These are phyloP conservation scores for Agriopis marginaria DNA, from an alignment of 2,888 invertebrate species.

Conservation along the genomic window DNA sequence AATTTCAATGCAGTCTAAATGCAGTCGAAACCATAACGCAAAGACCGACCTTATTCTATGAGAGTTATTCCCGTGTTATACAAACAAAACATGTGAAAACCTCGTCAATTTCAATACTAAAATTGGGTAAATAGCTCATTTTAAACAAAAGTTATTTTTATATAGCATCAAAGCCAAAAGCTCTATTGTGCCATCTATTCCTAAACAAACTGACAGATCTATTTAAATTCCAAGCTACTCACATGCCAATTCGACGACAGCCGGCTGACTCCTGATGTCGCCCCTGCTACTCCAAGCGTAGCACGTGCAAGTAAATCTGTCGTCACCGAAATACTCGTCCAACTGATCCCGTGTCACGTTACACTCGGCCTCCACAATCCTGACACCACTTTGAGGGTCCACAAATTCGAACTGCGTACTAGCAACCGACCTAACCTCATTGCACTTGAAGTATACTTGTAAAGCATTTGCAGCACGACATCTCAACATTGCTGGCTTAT, in stretches of 20 bases:
- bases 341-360: slow-evolving; percentile 96
- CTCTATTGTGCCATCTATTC: slow-evolving; percentile 32
- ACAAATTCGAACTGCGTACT: slow-evolving; percentile 93
- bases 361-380: slow-evolving; percentile 94
- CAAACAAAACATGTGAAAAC: too few species aligned
- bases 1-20: too few species aligned
- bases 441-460: slow-evolving; percentile 96
- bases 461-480: slow-evolving; percentile 97
- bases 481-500: slow-evolving; percentile 94
- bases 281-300: slow-evolving; percentile 96
- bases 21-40: too few species aligned
- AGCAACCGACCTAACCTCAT: slow-evolving; percentile 90
- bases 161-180: slow-evolving; percentile 13
- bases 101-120: too few species aligned
- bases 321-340: slow-evolving; percentile 96
- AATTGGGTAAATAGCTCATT: not conserved
- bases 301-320: slow-evolving; percentile 97
- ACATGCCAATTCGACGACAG: slow-evolving; percentile 97
- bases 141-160: not conserved
- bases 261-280: slow-evolving; percentile 94
- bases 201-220: slow-evolving; percentile 43
- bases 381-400: slow-evolving; percentile 95
- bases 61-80: too few species aligned
- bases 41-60: too few species aligned
- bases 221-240: slow-evolving; percentile 85